Base-by-base conservation (phyloP, 2,888 invertebrate genomes). In the Caenorhabditis plicata region DNA sequence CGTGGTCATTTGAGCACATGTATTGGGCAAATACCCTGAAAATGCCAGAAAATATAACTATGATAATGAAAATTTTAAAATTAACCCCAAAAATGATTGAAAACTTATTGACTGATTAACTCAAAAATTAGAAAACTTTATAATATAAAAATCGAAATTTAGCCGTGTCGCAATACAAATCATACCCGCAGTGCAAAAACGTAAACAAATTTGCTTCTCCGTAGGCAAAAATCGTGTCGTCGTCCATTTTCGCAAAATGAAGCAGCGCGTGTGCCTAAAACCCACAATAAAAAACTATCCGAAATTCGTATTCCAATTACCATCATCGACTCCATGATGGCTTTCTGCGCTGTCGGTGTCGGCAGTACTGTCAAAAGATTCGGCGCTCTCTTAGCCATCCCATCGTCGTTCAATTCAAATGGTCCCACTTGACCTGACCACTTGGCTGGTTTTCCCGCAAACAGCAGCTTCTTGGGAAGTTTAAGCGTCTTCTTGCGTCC, bases 261-360 rank as follows among this genome's bases (percentile, higher is more conserved):
- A 61, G 42, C 9, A 61, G 38, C 0, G 51, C 54, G 31, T 61
- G 61, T 48, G 55, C 46, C 56, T 56, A 46, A 42, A 54, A 43
- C 22, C 4, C 13, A 20, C 15, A 27, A 2, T 23, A 3, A 15
- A 3, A 7, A 2, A 25, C 15, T 25, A 17, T 2, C n/a, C 27
- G 17, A 41, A 41, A 4, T 3, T 8, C 3, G 11, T 13, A 36
- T 19, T 46, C 38, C 9, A 17, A 39, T 39, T 2, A 53, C 53
- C 20, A 58, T 52, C 43, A 58, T 39, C 3, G 58, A 51, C 11
- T 53, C 46, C 1, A 60, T 27, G n/a, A 53, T 32, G 9, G 48
- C 45, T 20, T 35, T 32, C 22, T 60, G 58, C 25, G 46, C 42
- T n/a, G 29, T 49, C 7, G 19, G 11, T 3, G 58, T 60, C n/a